Base-by-base conservation (phyloP, 2,888 invertebrate genomes). In the Diplazon laetatorius region DNA sequence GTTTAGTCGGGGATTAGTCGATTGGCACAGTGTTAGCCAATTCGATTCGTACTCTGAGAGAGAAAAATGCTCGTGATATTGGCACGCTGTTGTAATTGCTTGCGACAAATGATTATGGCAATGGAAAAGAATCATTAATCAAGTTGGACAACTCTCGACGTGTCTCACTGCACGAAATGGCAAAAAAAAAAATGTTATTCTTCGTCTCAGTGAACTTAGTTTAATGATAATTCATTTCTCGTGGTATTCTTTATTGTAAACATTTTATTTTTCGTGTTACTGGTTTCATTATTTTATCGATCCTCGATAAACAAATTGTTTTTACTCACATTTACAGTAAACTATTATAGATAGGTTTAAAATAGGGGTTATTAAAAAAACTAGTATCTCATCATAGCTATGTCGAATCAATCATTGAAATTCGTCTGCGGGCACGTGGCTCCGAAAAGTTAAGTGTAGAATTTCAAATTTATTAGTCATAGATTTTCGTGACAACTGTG, bases 121-220 rank as follows among this genome's bases (percentile, higher is more conserved):
- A 78, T 74, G 69, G 63, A 1, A 35, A 69, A 44, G 10, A 12
- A 74, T 70, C 78, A 78, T 78, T 70, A 70, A 78, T 78, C 70
- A 74, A 14, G 12, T 22, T 12, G 20, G 10, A 14, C 12, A 57
- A 10, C 3, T 22, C 37, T 37, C n/a, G n/a, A 16, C 20, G 10
- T n/a, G 25, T 2, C 16, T 50, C 20, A 4, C n/a, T 14, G 10
- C 42, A 9, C 42, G 9, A 44, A 46, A 46, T 46, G 0, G 9
- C 30, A 14, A 1, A 30, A 35, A 25, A 44, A 14, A 1, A 30
- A 35, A 25, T 55, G 16, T 30, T 30, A 30, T 25, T 52, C 52
- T n/a, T n/a, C n/a, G n/a, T n/a, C n/a, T n/a, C n/a, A n/a, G n/a
- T n/a, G n/a, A n/a, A n/a, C n/a, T n/a, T n/a, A n/a, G n/a, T n/a